Evolutionary conservation across 2,888 invertebrate species (phyloP), one percentile per base, ranked within the genome.

Genomic region (Megastigmus dorsalis): DNA sequence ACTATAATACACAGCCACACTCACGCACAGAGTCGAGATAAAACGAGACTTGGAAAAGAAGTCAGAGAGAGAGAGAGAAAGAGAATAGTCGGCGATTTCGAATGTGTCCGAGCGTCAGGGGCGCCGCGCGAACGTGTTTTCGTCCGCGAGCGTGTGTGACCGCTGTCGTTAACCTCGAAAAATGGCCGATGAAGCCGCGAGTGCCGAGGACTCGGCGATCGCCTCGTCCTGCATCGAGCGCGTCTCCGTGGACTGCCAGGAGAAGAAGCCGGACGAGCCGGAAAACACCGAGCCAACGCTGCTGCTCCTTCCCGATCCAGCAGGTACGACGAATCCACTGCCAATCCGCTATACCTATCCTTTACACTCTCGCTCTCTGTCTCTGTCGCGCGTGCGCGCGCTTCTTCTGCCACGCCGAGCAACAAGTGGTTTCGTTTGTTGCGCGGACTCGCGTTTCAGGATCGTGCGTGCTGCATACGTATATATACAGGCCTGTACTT

Each of bases 41-140:
- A 62, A 48, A 62, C 55, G n/a, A n/a, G n/a, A n/a, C n/a, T n/a
- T n/a, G n/a, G n/a, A n/a, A n/a, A n/a, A n/a, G n/a, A n/a, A n/a
- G n/a, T n/a, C 59, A 76, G 63, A 68, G 50, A 68, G 57, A 18
- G 57, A 57, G 48, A 67, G 67, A 30, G 48, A 45, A 6, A 36
- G 48, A 23, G 48, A 10, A 7, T 3, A 43, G 28, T 67, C 54
- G 62, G 55, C 68, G 57, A 68, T 43, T 76, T 74, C 78, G 63
- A 78, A 78, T 69, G 77, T 43, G 79, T 80, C 26, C 55, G 48
- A 45, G 57, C 63, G 67, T 54, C 36, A n/a, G 18, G 62, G 52
- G 26, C 52, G 55, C 23, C 65, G 78, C 74, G 70, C 71, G 66
- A 45, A 54, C 38, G 60, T 66, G 59, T 50, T 26, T 52, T 48